A percentile compares a stretch with the other conserved stretches of the same genome.
Conservation (phyloP, 2,797 vertebrate genomes). For the Steatocranus sp. region DNA sequence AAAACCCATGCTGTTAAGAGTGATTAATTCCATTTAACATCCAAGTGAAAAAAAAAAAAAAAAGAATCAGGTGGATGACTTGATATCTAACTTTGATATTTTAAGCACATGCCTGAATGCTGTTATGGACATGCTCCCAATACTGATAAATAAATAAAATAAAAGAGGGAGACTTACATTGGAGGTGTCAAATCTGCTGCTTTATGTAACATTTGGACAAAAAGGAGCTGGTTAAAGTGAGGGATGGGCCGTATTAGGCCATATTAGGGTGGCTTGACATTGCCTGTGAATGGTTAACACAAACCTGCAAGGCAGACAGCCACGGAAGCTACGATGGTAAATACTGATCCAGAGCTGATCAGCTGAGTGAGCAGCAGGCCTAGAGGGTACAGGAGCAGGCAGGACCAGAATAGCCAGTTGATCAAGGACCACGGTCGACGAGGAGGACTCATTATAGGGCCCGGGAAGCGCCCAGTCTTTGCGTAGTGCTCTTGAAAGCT, state of each 20-base stretch:
- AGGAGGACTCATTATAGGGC: constrained; percentile 63
- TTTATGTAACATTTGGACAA: constrained; percentile 40
- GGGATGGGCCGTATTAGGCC: neutral
- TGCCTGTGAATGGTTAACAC: constrained; percentile 31
- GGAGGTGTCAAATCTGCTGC: constrained; percentile 56
- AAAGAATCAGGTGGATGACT: neutral
- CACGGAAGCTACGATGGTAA: constrained; percentile 77
- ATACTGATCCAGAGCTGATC: constrained; percentile 81
- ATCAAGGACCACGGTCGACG: constrained; percentile 83
- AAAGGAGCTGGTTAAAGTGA: constrained; percentile 35
- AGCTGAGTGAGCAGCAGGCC: constrained; percentile 78
- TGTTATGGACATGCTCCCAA: constrained; percentile 17
- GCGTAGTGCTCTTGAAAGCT: constrained; percentile 87
- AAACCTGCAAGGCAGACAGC: constrained; percentile 84
- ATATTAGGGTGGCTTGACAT: neutral
- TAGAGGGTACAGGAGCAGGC: constrained; percentile 85
- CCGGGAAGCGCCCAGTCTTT: constrained; percentile 81
- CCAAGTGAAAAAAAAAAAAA: neutral
- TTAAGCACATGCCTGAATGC: constrained; percentile 11
- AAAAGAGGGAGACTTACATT: constrained; percentile 45
- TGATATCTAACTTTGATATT: neutral
- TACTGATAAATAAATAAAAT: neutral
- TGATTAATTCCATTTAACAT: neutral
- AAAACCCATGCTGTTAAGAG: neutral
- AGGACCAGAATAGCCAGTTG: constrained; percentile 91